A percentile compares a stretch with the other conserved stretches of the same genome.
Conservation (phyloP, 1,140 invertebrate species). For the Drosophila melanogaster region DNA sequence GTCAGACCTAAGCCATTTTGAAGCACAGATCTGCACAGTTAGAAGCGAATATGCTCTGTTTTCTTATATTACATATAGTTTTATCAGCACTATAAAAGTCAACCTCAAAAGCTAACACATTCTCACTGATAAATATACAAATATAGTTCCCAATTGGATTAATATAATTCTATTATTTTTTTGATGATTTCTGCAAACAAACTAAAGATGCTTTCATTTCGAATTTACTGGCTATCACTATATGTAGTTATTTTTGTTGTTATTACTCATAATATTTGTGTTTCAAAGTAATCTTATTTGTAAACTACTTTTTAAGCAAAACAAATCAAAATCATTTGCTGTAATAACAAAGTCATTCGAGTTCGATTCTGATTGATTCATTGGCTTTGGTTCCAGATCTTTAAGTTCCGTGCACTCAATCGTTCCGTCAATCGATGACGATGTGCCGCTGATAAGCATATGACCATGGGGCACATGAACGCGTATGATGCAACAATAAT, state of each 20-base stretch:
- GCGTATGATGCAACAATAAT: constrained; percentile 73
- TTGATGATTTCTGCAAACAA: too few species aligned
- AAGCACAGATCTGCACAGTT: background rate
- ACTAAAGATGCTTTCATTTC: background rate
- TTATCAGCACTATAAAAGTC: background rate
- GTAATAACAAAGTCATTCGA: background rate
- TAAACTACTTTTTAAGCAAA: background rate
- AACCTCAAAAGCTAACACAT: background rate
- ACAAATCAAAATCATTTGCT: background rate
- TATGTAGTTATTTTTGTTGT: background rate
- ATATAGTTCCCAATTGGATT: too few species aligned
- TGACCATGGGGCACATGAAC: constrained; percentile 44
- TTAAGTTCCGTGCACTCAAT: constrained; percentile 43
- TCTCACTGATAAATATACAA: background rate
- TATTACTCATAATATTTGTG: too few species aligned
- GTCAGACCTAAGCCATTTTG: constrained; percentile 19
- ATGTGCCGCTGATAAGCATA: constrained; percentile 14
- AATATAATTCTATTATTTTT: too few species aligned
- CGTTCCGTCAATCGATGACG: constrained; percentile 54
- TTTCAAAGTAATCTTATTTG: constrained; percentile 1
- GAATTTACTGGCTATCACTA: background rate
- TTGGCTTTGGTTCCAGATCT: background rate
- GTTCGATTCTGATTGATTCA: background rate
- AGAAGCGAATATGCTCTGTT: background rate
- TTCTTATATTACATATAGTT: too few species aligned